phyloP scores from a whole-genome alignment of 2,888 invertebrate genomes.

The Nephrotoma appendiculata region DNA sequence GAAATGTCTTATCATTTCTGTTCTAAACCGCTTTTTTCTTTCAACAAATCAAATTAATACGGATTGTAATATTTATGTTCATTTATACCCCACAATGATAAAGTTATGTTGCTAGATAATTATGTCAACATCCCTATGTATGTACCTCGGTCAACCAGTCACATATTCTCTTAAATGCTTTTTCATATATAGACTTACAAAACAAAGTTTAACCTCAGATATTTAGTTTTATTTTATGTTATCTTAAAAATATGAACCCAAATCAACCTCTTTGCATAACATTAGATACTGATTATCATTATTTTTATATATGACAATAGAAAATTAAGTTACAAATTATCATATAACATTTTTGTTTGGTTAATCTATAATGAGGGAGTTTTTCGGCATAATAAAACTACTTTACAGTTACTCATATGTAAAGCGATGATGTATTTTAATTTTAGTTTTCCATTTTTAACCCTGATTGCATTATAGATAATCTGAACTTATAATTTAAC shows the following conservation, averaged over 20 bases:
- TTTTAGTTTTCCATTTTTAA: not conserved
- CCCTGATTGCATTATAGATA: not conserved
- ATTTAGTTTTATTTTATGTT: not conserved
- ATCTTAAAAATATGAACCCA: not conserved
- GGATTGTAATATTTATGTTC: too few relatives aligned
- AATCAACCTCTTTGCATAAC: not conserved
- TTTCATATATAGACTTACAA: not conserved
- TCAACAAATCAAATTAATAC: too few relatives aligned
- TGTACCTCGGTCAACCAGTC: too few relatives aligned
- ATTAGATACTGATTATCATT: too few relatives aligned
- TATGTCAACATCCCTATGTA: too few relatives aligned
- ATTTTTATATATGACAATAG: not conserved
- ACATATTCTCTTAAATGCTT: too few relatives aligned
- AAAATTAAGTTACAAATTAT: not conserved
- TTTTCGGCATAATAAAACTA: not conserved
- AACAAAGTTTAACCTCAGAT: not conserved
- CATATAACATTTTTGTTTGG: not conserved
- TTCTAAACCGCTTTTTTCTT: too few relatives aligned
- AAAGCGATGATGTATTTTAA: not conserved
- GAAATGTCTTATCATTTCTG: too few relatives aligned
- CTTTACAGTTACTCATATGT: not conserved
- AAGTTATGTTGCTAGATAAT: too few relatives aligned
- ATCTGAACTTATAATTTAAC: not conserved
- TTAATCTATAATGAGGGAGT: not conserved
- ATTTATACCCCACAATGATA: too few relatives aligned